Evolutionary conservation across 2,797 vertebrate genomes (phyloP).

Genomic region (Scyliorhinus canicula): DNA sequence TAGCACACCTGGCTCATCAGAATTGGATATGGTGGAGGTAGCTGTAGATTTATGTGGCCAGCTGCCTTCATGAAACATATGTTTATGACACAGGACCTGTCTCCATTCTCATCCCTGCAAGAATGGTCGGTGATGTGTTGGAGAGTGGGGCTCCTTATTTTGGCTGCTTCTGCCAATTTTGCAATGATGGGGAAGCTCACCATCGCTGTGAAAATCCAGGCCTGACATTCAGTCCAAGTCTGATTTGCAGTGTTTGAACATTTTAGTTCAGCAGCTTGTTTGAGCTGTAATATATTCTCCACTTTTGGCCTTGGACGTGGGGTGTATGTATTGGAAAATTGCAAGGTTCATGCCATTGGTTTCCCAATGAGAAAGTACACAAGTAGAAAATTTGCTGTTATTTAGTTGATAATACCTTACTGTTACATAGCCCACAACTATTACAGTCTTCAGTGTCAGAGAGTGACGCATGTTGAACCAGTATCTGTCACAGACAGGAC

Average conservation of each 20-base stretch:
- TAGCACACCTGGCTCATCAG: no score
- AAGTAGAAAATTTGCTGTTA: background rate
- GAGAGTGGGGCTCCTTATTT: no score
- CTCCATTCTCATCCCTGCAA: no score
- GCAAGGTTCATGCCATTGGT: background rate
- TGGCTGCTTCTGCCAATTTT: no score
- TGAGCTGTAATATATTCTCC: background rate
- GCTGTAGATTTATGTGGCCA: no score
- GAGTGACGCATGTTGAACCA: background rate
- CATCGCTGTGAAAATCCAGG: no score
- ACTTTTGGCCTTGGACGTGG: background rate
- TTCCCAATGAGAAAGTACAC: no score
- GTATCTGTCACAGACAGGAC: background rate
- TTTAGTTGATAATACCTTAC: background rate
- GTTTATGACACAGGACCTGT: no score
- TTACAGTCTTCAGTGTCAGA: background rate
- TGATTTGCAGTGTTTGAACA: background rate
- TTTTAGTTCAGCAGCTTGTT: background rate
- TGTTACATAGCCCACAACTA: background rate
- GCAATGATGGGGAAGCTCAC: no score
- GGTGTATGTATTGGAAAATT: background rate
- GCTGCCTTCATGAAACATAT: no score
- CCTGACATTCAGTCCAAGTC: background rate
- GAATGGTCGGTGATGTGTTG: no score
- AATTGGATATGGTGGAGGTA: no score